Base-by-base conservation (phyloP, 1,140 invertebrate genomes). In the Vollenhovia emeryi region DNA sequence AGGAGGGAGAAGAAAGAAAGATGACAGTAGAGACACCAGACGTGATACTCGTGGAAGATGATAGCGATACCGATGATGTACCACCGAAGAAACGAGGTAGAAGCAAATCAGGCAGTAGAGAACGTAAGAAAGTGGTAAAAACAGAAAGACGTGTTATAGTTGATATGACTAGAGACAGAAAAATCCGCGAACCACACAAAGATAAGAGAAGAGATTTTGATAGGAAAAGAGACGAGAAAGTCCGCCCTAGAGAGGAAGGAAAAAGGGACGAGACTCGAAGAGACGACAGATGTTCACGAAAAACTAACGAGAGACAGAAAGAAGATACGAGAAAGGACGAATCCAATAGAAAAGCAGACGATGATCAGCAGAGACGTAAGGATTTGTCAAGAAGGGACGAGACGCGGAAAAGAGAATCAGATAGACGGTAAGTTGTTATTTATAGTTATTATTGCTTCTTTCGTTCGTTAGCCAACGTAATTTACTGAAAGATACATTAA, bases 231-330 rank as follows among this genome's bases (percentile, higher is more conserved):
- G 90, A 95, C 0, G 92, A 94, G 27, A 93, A 91, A 71, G 76
- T 60, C 73, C 90, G 90, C 50, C 33, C 80, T 85, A 95, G 84
- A 88, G 90, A 90, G 43, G 80, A 91, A 87, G 71, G 73, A 5
- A 92, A 88, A 21, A 95, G 94, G 93, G 94, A 95, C 85, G 94
- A 96, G 85, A 76, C 50, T 86, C 93, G 94, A 92, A 94, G 90
- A 83, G 93, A 91, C 66, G 93, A 94, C 27, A 94, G 91, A 91
- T 88, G 87, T 74, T 80, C 79, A n/a, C 89, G 91, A 83, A 93
- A 92, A 75, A 3, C 88, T 11, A 74, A 43, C 5, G 93, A 94
- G 40, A 95, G 93, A 48, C 75, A 88, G 1, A 93, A 93, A 93
- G 93, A 95, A 89, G 93, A 96, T 85, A 80, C 73, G 87, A 90